These are phyloP conservation scores for Odontomyia ornata DNA, from an alignment of 2,888 invertebrate genomes.

Conservation along the genomic window DNA sequence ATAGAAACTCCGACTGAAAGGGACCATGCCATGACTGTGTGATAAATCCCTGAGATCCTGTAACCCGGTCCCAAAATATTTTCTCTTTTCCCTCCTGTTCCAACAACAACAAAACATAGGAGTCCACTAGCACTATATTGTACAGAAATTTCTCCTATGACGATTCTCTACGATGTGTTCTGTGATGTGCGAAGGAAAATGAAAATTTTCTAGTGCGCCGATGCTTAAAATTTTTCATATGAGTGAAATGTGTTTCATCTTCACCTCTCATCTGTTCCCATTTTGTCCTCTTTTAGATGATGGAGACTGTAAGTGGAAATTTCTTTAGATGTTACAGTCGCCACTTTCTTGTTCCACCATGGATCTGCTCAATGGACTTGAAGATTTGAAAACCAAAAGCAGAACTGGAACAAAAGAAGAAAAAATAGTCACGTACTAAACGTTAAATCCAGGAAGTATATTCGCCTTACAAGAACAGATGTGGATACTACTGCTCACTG, in stretches of 20 bases:
- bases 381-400: neutral
- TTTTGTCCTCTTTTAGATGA: constrained; percentile 26
- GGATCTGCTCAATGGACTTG: constrained; percentile 1
- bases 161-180: neutral
- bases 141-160: neutral
- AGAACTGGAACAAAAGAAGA: too few species aligned
- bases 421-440: neutral
- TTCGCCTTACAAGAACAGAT: neutral
- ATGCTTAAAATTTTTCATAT: constrained; percentile 34
- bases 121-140: neutral
- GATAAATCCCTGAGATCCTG: constrained; percentile 40
- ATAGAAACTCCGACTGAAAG: constrained; percentile 46
- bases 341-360: neutral
- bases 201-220: constrained; percentile 38
- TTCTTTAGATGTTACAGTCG: neutral
- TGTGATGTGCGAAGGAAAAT: constrained; percentile 9
- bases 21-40: constrained; percentile 5
- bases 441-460: constrained; percentile 5
- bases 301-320: constrained; percentile 14
- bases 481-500: neutral
- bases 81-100: constrained; percentile 20
- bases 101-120: neutral
- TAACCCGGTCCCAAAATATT: constrained; percentile 32
- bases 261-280: constrained; percentile 32
- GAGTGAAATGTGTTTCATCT: neutral